Conservation (phyloP, 2,113 vertebrate species). For the Cyprinodon variegatus region DNA sequence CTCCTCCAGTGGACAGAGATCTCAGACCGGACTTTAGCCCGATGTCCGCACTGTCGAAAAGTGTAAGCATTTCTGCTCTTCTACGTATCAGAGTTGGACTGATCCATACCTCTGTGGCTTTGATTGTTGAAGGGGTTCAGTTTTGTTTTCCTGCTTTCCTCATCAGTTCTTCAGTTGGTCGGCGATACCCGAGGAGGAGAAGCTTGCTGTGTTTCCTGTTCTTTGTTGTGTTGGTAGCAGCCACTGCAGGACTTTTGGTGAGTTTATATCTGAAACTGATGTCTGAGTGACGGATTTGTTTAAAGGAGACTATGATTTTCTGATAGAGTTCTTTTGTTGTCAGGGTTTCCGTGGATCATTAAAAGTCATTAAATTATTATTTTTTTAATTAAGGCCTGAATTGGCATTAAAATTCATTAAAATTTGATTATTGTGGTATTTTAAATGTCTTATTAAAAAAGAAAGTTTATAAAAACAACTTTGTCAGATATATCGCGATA, state of each 20-base stretch:
- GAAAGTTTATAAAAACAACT: no score
- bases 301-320: background rate
- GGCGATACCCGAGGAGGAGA: slow-evolving; percentile 84
- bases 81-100: background rate
- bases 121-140: background rate
- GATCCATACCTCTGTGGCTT: background rate
- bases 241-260: slow-evolving; percentile 84
- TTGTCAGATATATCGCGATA: no score
- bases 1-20: slow-evolving; percentile 87
- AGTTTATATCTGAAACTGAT: slow-evolving; percentile 48
- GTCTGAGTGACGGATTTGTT: background rate
- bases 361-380: no score
- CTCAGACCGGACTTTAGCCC: slow-evolving; percentile 86
- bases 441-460: no score
- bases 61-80: slow-evolving; percentile 75
- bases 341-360: no score
- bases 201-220: slow-evolving; percentile 85
- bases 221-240: slow-evolving; percentile 76
- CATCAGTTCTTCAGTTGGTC: slow-evolving; percentile 87
- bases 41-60: slow-evolving; percentile 90
- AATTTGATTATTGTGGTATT: no score
- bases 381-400: no score
- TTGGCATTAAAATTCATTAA: no score
- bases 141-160: background rate
- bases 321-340: background rate